A percentile compares a stretch with the other conserved stretches of the same genome.
Conservation (phyloP, 2,797 vertebrate genomes). For the Melanotaenia trifasciata region DNA sequence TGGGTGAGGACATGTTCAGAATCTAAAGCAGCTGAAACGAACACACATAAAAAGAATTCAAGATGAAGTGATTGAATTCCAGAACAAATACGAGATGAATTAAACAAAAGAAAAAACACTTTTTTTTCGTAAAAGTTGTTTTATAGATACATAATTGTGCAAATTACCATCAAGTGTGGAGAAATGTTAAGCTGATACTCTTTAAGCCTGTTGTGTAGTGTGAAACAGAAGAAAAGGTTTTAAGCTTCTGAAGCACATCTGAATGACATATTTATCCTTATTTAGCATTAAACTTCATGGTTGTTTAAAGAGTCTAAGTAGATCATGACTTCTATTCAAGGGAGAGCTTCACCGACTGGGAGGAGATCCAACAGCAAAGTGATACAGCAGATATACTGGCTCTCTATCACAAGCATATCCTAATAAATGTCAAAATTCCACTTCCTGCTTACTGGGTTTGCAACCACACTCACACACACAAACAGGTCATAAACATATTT, state of each 20-base stretch:
- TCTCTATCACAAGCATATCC: constrained; percentile 34
- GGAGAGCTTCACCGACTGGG: constrained; percentile 48
- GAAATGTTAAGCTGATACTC: neutral
- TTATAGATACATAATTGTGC: neutral
- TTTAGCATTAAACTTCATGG: constrained; percentile 19
- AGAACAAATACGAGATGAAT: neutral
- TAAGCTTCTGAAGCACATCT: neutral
- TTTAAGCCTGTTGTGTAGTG: neutral
- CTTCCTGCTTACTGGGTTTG: constrained; percentile 4
- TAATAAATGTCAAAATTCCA: constrained; percentile 33
- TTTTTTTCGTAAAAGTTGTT: neutral
- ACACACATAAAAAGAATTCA: neutral
- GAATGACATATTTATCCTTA: neutral
- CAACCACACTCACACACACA: constrained; percentile 11
- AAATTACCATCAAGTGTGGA: neutral
- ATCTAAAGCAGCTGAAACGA: neutral
- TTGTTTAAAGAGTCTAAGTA: constrained; percentile 27
- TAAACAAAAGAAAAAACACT: neutral
- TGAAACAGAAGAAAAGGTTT: neutral
- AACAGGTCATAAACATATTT: constrained; percentile 3
- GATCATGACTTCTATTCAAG: constrained; percentile 45
- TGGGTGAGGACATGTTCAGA: neutral
- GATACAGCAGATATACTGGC: constrained; percentile 60
- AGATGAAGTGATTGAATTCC: neutral
- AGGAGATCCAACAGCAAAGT: constrained; percentile 54